Conservation (phyloP, 2,113 vertebrate species). For the Periophthalmodon schlosseri region DNA sequence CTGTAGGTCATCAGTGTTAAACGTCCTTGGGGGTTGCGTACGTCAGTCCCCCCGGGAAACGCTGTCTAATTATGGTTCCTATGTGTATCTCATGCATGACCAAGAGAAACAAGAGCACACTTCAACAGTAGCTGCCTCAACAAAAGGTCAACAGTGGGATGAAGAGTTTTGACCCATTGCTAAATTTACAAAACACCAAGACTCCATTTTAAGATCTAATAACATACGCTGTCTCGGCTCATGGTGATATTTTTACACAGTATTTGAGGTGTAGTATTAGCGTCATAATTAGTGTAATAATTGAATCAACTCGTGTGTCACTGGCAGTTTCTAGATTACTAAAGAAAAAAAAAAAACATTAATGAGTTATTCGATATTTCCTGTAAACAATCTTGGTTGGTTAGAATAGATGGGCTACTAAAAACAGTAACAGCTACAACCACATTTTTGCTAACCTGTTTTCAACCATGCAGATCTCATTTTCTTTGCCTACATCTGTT, state of each 20-base stretch:
- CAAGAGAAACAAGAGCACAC: conserved; percentile 13
- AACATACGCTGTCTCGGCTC: conserved; percentile 25
- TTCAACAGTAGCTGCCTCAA: conserved; percentile 25
- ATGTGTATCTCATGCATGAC: background rate
- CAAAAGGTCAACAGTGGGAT: conserved; percentile 31
- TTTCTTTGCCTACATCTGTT: background rate
- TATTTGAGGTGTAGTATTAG: conserved; percentile 52
- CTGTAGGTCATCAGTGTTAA: conserved; percentile 26
- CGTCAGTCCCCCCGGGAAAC: conserved; percentile 7
- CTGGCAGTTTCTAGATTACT: background rate
- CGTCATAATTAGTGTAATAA: conserved; percentile 44
- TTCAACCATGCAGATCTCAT: background rate
- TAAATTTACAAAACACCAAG: conserved; percentile 43
- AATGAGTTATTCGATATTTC: conserved; percentile 27
- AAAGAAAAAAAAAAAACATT: conserved; percentile 26
- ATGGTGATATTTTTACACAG: conserved; percentile 35
- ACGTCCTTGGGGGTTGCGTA: conserved; percentile 31
- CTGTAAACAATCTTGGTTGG: conserved; percentile 38
- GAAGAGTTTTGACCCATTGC: conserved; percentile 27
- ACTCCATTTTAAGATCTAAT: conserved; percentile 6
- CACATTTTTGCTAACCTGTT: no score
- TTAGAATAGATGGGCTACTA: conserved; percentile 34
- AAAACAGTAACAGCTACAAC: no score
- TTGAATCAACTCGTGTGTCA: conserved; percentile 40
- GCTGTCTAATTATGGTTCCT: conserved; percentile 10